These are phyloP conservation scores for Polypterus senegalus DNA, from an alignment of 2,113 vertebrate species.

Conservation along the genomic window DNA sequence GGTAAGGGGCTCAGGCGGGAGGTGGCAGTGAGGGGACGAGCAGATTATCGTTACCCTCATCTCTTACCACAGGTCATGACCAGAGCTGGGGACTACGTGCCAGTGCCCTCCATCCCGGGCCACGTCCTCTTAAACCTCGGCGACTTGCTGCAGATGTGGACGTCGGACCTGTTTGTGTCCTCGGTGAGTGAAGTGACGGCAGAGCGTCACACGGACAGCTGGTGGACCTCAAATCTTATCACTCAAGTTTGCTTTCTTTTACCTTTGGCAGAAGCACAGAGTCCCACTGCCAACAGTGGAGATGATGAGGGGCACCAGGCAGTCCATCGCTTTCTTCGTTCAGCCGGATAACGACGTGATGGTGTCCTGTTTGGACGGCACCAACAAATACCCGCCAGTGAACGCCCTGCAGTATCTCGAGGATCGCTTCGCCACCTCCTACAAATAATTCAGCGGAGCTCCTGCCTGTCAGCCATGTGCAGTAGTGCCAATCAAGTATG, in stretches of 20 bases:
- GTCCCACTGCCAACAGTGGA: constrained; percentile 41
- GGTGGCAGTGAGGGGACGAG: too few relatives aligned
- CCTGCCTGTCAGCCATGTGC: too few relatives aligned
- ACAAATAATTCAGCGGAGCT: constrained; percentile 5
- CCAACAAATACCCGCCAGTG: constrained; percentile 40
- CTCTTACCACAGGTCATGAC: constrained; percentile 31
- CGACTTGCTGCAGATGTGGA: constrained; percentile 62
- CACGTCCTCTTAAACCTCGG: constrained; percentile 48
- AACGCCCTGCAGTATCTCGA: constrained; percentile 25
- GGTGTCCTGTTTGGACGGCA: constrained; percentile 41
- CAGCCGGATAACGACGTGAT: constrained; percentile 37
- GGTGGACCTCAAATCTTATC: too few relatives aligned
- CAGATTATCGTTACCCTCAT: background rate
- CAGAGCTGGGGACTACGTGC: constrained; percentile 37
- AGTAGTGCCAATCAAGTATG: too few relatives aligned
- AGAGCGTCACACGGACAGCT: too few relatives aligned
- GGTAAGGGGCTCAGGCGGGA: constrained; percentile 22
- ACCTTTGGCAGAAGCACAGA: constrained; percentile 37
- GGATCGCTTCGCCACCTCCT: constrained; percentile 22
- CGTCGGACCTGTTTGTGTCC: constrained; percentile 42
- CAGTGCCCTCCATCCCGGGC: constrained; percentile 33
- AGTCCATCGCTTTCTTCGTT: constrained; percentile 49
- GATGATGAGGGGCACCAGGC: constrained; percentile 30
- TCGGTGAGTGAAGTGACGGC: constrained; percentile 30
- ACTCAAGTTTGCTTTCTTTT: background rate